phyloP scores from a whole-genome alignment of 2,888 invertebrate species.

The Limulus polyphemus region DNA sequence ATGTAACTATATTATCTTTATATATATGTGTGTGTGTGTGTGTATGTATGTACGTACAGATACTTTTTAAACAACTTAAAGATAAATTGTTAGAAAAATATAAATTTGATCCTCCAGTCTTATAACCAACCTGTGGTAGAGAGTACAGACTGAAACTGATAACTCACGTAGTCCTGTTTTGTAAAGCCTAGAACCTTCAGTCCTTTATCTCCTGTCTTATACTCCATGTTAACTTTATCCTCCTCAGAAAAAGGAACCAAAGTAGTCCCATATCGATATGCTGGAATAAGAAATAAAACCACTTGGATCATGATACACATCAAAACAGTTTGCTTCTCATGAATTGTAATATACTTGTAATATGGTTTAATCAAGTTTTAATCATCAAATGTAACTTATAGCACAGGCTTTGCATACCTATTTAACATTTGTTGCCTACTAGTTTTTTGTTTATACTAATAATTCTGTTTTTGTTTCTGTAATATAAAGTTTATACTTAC shows the following conservation, averaged over 20 bases:
- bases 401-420: too few species aligned
- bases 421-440: too few species aligned
- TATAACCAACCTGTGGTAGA: background rate
- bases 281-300: slow-evolving; percentile 26
- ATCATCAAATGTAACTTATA: too few species aligned
- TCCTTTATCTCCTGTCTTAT: slow-evolving; percentile 48
- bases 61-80: background rate
- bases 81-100: too few species aligned
- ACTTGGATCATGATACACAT: too few species aligned
- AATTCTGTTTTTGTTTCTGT: too few species aligned
- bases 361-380: too few species aligned
- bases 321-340: too few species aligned
- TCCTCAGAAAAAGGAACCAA: slow-evolving; percentile 46
- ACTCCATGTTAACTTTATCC: slow-evolving; percentile 46
- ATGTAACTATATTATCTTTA: too few species aligned
- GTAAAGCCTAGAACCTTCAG: slow-evolving; percentile 56
- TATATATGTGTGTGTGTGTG: background rate
- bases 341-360: too few species aligned
- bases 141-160: slow-evolving; percentile 24
- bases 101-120: background rate
- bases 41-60: background rate
- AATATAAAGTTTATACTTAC: too few species aligned
- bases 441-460: too few species aligned
- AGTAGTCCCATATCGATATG: slow-evolving; percentile 48
- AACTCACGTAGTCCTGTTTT: slow-evolving; percentile 39